These are phyloP conservation scores for Gambusia affinis DNA, from an alignment of 2,113 vertebrate species.

Conservation along the genomic window DNA sequence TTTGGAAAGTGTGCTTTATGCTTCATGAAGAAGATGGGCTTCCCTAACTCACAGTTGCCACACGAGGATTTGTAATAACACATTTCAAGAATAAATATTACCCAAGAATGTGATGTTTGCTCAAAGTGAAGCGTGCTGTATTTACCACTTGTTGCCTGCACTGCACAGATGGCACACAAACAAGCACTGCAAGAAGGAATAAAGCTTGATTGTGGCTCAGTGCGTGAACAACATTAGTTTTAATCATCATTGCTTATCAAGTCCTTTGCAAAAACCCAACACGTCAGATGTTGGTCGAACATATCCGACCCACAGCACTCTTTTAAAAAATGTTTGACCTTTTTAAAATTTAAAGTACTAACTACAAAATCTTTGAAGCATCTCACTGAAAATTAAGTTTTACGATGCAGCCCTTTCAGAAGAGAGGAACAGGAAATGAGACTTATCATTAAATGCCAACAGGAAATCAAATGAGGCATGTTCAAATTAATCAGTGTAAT, in stretches of 20 bases:
- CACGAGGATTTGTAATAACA: slow-evolving; percentile 51
- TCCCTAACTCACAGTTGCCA: slow-evolving; percentile 37
- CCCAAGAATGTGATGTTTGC: slow-evolving; percentile 50
- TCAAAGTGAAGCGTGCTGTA: slow-evolving; percentile 57
- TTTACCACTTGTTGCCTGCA: slow-evolving; percentile 65
- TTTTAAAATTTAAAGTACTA: not conserved
- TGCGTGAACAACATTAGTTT: slow-evolving; percentile 32
- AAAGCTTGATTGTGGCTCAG: slow-evolving; percentile 49
- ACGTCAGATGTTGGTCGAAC: too few relatives aligned
- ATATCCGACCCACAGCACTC: too few relatives aligned
- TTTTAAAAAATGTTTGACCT: too few relatives aligned
- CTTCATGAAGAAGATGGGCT: slow-evolving; percentile 40
- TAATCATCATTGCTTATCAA: not conserved
- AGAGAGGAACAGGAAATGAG: slow-evolving; percentile 8
- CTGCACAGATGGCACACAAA: slow-evolving; percentile 64
- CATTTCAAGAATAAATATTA: slow-evolving; percentile 53
- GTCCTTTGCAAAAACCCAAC: not conserved
- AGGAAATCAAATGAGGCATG: slow-evolving; percentile 24
- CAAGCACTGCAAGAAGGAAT: slow-evolving; percentile 46
- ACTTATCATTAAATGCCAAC: slow-evolving; percentile 25
- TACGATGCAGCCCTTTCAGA: not conserved
- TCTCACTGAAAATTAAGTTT: not conserved
- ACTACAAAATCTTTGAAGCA: not conserved
- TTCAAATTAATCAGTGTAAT: slow-evolving; percentile 1
- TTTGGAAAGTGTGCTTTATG: not conserved